Percentiles rank a stretch among this genome's conserved stretches.
phyloP scores from a whole-genome alignment of 2,113 vertebrate species.

The Halichoeres trimaculatus region DNA sequence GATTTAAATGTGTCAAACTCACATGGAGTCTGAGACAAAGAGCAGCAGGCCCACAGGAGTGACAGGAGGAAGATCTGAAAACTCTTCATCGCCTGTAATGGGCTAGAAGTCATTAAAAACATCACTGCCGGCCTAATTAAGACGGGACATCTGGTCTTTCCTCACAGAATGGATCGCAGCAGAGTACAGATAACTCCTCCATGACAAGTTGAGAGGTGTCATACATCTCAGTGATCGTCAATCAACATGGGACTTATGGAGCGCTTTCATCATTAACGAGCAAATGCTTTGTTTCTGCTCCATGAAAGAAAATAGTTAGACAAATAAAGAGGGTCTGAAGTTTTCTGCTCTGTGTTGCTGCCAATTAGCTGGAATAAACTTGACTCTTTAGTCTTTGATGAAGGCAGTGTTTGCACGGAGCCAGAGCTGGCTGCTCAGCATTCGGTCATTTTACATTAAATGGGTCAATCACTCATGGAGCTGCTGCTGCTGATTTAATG shows the following conservation, averaged over 20 bases:
- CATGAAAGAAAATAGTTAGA: conserved; percentile 74
- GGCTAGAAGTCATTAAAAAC: conserved; percentile 87
- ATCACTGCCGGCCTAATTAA: conserved; percentile 94
- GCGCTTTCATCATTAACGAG: conserved; percentile 83
- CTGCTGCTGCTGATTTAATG: not conserved
- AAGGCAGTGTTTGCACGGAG: conserved; percentile 51
- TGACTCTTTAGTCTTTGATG: conserved; percentile 64
- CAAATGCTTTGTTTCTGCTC: conserved; percentile 79
- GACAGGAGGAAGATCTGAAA: conserved; percentile 81
- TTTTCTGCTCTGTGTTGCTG: conserved; percentile 58
- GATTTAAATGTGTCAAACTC: conserved; percentile 74
- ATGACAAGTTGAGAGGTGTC: conserved; percentile 86
- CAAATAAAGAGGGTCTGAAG: conserved; percentile 47
- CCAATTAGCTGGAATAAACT: conserved; percentile 77
- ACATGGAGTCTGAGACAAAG: conserved; percentile 64
- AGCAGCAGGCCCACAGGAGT: conserved; percentile 70
- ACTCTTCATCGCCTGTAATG: conserved; percentile 79
- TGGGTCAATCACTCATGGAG: conserved; percentile 29
- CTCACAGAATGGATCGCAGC: conserved; percentile 82
- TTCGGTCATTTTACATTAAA: conserved; percentile 39
- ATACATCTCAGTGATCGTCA: conserved; percentile 86
- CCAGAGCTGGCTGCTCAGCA: conserved; percentile 26
- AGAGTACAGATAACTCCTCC: conserved; percentile 85
- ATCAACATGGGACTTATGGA: conserved; percentile 83
- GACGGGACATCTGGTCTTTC: conserved; percentile 89